Evolutionary conservation across 2,113 vertebrate species (phyloP).

Genomic region (Trematocara marginatum): DNA sequence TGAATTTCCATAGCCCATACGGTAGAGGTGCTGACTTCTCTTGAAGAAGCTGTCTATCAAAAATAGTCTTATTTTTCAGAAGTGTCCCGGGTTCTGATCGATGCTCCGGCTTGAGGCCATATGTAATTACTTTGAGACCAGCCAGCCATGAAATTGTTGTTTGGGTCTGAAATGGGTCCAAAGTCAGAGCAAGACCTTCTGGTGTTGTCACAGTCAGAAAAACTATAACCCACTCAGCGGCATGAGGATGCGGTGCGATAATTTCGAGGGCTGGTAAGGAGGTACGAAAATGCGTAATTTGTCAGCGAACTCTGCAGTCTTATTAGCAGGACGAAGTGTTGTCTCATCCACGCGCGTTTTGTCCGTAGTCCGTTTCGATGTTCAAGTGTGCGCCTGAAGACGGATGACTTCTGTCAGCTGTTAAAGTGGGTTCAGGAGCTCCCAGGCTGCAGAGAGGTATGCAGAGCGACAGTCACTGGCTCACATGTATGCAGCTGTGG

Average conservation of each 20-base stretch:
- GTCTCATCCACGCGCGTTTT: not conserved
- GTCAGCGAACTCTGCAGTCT: not conserved
- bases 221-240: not conserved
- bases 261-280: not conserved
- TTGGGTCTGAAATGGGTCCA: slow-evolving; percentile 53
- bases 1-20: not conserved
- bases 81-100: slow-evolving; percentile 22
- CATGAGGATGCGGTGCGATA: not conserved
- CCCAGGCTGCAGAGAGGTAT: slow-evolving; percentile 11
- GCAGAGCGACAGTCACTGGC: slow-evolving; percentile 40
- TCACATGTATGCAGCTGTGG: slow-evolving; percentile 28
- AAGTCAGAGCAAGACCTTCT: slow-evolving; percentile 11
- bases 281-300: not conserved
- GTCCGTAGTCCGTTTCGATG: not conserved
- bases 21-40: not conserved
- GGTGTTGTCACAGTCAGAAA: not conserved
- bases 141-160: slow-evolving; percentile 64
- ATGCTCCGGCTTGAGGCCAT: slow-evolving; percentile 31
- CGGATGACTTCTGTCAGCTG: slow-evolving; percentile 36
- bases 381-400: not conserved
- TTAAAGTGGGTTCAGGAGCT: slow-evolving; percentile 4
- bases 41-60: slow-evolving; percentile 28
- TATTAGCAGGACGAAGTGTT: not conserved
- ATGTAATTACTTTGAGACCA: slow-evolving; percentile 55
- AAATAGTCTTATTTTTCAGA: slow-evolving; percentile 38